These are phyloP conservation scores for Apogon talboti DNA, from an alignment of 2,797 vertebrate species.

Conservation along the genomic window DNA sequence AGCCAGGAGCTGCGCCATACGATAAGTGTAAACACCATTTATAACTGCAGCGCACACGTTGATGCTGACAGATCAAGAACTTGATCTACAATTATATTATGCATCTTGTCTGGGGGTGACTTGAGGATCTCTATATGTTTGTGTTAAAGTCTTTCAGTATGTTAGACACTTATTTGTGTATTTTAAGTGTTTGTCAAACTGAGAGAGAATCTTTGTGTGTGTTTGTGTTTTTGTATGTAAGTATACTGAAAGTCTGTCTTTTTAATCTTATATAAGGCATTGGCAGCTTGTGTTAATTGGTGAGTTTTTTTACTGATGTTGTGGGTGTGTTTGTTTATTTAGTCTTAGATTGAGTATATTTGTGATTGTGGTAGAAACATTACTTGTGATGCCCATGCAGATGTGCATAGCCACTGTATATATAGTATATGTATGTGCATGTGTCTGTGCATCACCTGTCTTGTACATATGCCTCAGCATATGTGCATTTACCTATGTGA, in stretches of 20 bases:
- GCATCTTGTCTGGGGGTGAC: slow-evolving; percentile 12
- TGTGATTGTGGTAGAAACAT: slow-evolving; percentile 12
- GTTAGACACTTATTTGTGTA: neutral
- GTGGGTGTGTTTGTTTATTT: slow-evolving; percentile 22
- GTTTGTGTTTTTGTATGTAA: no score
- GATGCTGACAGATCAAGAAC: slow-evolving; percentile 57
- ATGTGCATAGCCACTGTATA: no score
- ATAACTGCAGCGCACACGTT: slow-evolving; percentile 51
- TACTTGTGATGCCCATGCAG: neutral
- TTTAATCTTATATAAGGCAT: slow-evolving; percentile 40
- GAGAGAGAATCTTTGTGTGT: neutral
- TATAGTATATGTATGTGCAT: neutral
- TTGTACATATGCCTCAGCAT: neutral
- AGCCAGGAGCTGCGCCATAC: slow-evolving; percentile 43
- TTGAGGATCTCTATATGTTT: slow-evolving; percentile 1
- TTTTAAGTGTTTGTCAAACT: slow-evolving; percentile 7
- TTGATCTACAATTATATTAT: slow-evolving; percentile 26
- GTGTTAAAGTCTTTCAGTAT: neutral
- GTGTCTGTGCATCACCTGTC: neutral
- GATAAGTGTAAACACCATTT: slow-evolving; percentile 69
- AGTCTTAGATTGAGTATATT: slow-evolving; percentile 11
- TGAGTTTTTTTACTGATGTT: slow-evolving; percentile 31
- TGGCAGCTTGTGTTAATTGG: slow-evolving; percentile 20
- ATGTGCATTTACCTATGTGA: neutral
- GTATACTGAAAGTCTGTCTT: slow-evolving; percentile 16